Percentiles rank a stretch among this genome's conserved stretches.
Conservation (phyloP, 2,113 vertebrate genomes). For the Cochlearius cochlearius region DNA sequence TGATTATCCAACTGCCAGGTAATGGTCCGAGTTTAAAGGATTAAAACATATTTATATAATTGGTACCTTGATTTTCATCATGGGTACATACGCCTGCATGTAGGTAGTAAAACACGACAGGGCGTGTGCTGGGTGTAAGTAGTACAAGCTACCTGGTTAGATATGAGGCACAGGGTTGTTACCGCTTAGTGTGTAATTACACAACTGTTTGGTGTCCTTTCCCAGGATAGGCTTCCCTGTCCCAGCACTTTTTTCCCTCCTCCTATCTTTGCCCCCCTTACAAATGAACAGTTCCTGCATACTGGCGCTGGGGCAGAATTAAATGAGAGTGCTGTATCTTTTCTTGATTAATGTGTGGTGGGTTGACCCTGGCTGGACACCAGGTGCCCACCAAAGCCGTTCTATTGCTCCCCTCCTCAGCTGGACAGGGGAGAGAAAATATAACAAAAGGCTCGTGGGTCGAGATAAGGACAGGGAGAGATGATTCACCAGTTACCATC, state of each 20-base stretch:
- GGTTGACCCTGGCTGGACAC: not conserved
- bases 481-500: not conserved
- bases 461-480: not conserved
- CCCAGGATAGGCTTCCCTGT: not conserved
- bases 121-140: not conserved
- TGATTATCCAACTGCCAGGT: not conserved
- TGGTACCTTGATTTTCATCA: slow-evolving; percentile 6
- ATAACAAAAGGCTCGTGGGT: not conserved
- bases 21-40: not conserved
- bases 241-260: not conserved
- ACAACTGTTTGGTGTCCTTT: not conserved
- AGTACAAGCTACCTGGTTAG: not conserved
- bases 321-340: not conserved
- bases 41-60: slow-evolving; percentile 16
- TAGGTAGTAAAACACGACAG: not conserved
- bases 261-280: not conserved
- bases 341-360: not conserved
- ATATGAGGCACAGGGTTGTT: not conserved
- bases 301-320: not conserved
- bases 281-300: not conserved
- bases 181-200: not conserved
- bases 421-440: not conserved
- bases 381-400: not conserved
- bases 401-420: not conserved
- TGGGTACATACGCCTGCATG: not conserved